Conservation (phyloP, 2,888 invertebrate species). For the Ormyrus nitidulus region DNA sequence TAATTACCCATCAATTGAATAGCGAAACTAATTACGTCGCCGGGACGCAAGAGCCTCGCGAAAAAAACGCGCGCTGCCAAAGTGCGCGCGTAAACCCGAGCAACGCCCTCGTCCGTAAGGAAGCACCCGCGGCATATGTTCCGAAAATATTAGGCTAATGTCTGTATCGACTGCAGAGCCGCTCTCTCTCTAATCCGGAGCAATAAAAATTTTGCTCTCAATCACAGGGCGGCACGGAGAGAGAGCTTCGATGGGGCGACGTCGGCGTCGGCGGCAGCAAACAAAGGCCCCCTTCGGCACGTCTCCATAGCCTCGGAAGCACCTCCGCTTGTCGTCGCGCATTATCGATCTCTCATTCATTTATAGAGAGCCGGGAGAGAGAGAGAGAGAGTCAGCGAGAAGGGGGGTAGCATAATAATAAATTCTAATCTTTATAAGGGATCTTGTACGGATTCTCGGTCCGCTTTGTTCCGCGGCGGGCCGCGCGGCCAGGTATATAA, state of each 20-base stretch:
- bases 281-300: background rate
- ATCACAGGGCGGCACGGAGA: background rate
- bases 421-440: conserved; percentile 55
- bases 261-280: too few species aligned
- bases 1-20: too few species aligned
- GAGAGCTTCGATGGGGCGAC: too few species aligned
- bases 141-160: conserved; percentile 35
- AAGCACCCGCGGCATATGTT: background rate
- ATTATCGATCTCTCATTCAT: conserved; percentile 41
- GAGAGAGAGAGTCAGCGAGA: too few species aligned
- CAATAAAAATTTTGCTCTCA: conserved; percentile 45
- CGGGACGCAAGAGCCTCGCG: too few species aligned
- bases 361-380: background rate
- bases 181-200: conserved; percentile 1
- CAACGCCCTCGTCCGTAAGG: conserved; percentile 2
- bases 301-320: background rate
- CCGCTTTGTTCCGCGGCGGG: conserved; percentile 42
- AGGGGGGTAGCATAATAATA: conserved; percentile 38
- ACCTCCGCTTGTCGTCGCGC: background rate
- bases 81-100: background rate
- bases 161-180: too few species aligned
- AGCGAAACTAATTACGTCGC: too few species aligned
- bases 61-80: background rate
- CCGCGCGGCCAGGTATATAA: background rate
- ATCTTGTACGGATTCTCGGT: conserved; percentile 53